Base-by-base conservation (phyloP, 2,888 invertebrate genomes). In the Antheraea assamensis region DNA sequence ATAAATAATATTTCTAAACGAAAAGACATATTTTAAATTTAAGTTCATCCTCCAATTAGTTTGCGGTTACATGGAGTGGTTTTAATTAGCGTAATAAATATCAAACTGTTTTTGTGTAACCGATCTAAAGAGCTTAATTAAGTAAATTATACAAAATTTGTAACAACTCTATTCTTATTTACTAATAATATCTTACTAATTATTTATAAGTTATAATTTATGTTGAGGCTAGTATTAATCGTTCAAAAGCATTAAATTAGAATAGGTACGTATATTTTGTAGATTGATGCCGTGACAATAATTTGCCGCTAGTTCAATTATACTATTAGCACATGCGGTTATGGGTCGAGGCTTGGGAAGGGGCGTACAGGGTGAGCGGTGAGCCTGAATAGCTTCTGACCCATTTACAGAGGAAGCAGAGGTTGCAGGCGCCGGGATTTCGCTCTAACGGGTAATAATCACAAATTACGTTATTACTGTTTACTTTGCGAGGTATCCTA, bases 231-330 rank as follows among this genome's bases (percentile, higher is more conserved):
- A 7, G 21, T 21, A 58, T 58, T 17, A 17, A 30, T 27, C 27
- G 13, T 10, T 17, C 27, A 24, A 19, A 30, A 64, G 30, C 27
- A 64, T 30, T 30, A 17, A 30, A 64, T 30, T 64, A 24, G 30
- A 64, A 13, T 30, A 17, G 30, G 19, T 27, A 58, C 58, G n/a
- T 24, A 30, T 82, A 81, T 80, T 84, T 82, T 85, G 80, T 73
- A 74, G 75, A 74, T 31, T 66, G 21, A 21, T 35, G 24, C 35
- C 13, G 89, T 90, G 91, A 93, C 92, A 90, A 92, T 92, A 91
- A 92, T 92, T 92, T 90, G 87, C 91, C 90, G 87, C 89, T 88
- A 90, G 91, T 91, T 92, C 91, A 93, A 92, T 93, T 92, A 93
- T 93, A 92, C 92, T 92, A 88, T 89, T 88, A 88, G 89, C 88